Base-by-base conservation (phyloP, 1,140 invertebrate genomes). In the Heliothis virescens region DNA sequence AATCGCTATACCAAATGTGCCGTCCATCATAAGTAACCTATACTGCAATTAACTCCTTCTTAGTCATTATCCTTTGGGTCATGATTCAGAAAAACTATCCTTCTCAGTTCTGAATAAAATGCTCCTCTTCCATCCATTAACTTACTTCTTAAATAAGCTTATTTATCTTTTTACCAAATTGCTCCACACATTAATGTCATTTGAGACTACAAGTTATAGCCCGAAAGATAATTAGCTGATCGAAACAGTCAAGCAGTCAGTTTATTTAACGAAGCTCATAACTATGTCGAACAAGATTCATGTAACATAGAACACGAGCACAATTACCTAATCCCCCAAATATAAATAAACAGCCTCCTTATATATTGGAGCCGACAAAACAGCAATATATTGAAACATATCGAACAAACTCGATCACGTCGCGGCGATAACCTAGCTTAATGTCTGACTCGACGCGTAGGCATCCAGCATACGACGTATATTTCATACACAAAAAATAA, bases 401-500 rank as follows among this genome's bases (percentile, higher is more conserved):
- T 78, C 63, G 75, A 78, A 53, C 52, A 26, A 41, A 67, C 29
- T 78, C 52, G 75, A 78, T 78, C 75, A 78, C 75, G 75, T 78
- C 34, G 21, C 63, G 15, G 18, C 75, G 21, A 57, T 78, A 78
- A 78, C n/a, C 21, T 52, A 78, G 62, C 75, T 78, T 78, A 78
- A 67, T 69, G 75, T 47, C 48, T 57, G 2, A 62, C 29, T 69
- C 75, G 57, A 78, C 75, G 74, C 73, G 73, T 76, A 77, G 21
- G 60, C 74, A 65, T 65, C 60, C 15, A 77, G 74, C 75, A 78
- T 78, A n/a, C 75, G n/a, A 79, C 77, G 29, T 18, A 79, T 79
- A 72, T 72, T 29, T 79, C 65, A 71, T 52, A 72, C 48, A 79
- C 65, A 77, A 47, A 83, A 84, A 84, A 80, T 62, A 73, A 74